Conservation (phyloP, 2,888 invertebrate species). For the Archips xylosteana region DNA sequence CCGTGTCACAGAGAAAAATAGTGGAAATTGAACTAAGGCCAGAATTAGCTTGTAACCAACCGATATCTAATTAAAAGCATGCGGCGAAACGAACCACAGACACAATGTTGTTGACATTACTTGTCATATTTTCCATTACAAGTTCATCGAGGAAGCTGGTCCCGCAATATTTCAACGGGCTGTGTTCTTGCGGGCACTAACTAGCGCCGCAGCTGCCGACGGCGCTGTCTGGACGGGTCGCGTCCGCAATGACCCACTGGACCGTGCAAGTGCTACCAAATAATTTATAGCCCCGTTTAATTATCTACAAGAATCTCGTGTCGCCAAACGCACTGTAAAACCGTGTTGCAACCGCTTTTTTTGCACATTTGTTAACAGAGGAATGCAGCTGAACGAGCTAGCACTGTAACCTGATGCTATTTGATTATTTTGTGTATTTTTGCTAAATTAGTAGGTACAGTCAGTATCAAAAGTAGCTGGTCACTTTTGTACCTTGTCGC, state of each 20-base stretch:
- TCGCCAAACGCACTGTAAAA: slow-evolving; percentile 6
- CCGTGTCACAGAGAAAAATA: no score
- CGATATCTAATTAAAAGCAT: no score
- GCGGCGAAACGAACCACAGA: no score
- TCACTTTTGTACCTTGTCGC: no score
- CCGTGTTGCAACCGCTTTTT: neutral
- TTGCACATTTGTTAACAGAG: neutral
- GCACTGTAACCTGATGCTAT: neutral
- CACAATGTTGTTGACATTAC: neutral
- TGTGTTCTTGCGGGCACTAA: slow-evolving; percentile 42
- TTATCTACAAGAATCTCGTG: slow-evolving; percentile 45
- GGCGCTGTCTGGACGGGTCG: slow-evolving; percentile 39
- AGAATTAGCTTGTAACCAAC: no score
- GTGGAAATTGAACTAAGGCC: no score
- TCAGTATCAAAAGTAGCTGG: no score
- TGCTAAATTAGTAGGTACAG: no score
- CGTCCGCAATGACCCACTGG: slow-evolving; percentile 43
- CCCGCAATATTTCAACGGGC: slow-evolving; percentile 30
- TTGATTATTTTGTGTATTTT: neutral
- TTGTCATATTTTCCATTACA: neutral
- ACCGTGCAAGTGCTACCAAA: slow-evolving; percentile 28
- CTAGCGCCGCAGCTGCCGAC: slow-evolving; percentile 38
- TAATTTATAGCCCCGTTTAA: slow-evolving; percentile 48
- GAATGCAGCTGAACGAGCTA: slow-evolving; percentile 5
- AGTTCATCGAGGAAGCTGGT: slow-evolving; percentile 12